Percentiles rank a stretch among this genome's conserved stretches.
Conservation (phyloP, 2,797 vertebrate species). For the Emydoidea blandingii region DNA sequence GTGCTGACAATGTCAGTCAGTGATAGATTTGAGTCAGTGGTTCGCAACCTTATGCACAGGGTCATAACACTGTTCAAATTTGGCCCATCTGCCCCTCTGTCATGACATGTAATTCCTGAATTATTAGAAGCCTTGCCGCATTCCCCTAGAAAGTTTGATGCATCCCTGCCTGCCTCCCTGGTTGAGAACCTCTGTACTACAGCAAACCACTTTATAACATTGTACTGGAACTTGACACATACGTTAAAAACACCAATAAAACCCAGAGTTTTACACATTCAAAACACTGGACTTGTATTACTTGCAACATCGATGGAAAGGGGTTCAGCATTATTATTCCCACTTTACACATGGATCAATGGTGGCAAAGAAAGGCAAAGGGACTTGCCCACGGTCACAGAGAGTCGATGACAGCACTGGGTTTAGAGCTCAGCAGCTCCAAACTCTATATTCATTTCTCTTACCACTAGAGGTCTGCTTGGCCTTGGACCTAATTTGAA, state of each 20-base stretch:
- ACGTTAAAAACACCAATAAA: neutral
- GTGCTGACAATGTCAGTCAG: neutral
- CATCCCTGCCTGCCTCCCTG: neutral
- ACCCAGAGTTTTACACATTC: neutral
- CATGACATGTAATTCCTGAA: neutral
- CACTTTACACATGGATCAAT: neutral
- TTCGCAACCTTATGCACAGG: too few species aligned
- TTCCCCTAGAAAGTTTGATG: neutral
- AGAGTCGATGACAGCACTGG: neutral
- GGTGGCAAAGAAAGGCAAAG: neutral
- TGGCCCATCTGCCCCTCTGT: too few species aligned
- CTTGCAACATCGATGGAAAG: neutral
- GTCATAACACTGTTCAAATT: too few species aligned
- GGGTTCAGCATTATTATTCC: neutral
- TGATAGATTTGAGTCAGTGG: neutral
- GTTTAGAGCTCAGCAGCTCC: neutral
- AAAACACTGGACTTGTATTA: neutral
- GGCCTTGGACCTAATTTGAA: neutral
- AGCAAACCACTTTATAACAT: neutral
- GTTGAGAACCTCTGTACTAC: neutral
- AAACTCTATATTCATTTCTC: neutral
- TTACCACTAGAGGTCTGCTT: neutral
- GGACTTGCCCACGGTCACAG: neutral
- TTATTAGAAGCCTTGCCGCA: neutral
- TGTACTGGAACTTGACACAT: neutral